Conservation (phyloP, 2,797 vertebrate species). For the Euphonia xanthogaster region DNA sequence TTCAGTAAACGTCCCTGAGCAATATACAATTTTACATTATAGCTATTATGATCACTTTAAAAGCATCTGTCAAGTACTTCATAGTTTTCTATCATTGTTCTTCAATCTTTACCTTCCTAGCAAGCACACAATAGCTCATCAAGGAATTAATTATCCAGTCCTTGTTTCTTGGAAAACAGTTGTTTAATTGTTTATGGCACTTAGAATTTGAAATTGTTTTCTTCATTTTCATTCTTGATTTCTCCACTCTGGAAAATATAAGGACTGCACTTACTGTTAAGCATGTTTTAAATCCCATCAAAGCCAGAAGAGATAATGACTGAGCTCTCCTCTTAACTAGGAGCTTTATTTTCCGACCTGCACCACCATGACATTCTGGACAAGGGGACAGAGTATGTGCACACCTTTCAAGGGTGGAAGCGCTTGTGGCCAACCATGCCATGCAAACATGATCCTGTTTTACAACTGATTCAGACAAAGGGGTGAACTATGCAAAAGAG, state of each 20-base stretch:
- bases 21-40: background rate
- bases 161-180: background rate
- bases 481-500: background rate
- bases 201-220: background rate
- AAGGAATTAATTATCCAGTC: background rate
- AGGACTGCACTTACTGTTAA: background rate
- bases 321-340: background rate
- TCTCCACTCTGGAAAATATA: background rate
- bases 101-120: background rate
- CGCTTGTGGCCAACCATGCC: background rate
- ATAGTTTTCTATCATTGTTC: background rate
- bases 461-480: background rate
- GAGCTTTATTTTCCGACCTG: background rate
- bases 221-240: background rate
- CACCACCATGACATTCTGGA: background rate
- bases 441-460: background rate
- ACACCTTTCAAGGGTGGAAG: background rate
- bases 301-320: background rate
- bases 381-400: background rate
- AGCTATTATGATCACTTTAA: slow-evolving; percentile 9
- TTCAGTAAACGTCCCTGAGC: slow-evolving; percentile 32
- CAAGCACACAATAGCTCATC: background rate
- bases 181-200: background rate
- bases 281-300: background rate
- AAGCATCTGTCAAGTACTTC: slow-evolving; percentile 1